Conservation (phyloP, 2,113 vertebrate species). For the Peromyscus californicus region DNA sequence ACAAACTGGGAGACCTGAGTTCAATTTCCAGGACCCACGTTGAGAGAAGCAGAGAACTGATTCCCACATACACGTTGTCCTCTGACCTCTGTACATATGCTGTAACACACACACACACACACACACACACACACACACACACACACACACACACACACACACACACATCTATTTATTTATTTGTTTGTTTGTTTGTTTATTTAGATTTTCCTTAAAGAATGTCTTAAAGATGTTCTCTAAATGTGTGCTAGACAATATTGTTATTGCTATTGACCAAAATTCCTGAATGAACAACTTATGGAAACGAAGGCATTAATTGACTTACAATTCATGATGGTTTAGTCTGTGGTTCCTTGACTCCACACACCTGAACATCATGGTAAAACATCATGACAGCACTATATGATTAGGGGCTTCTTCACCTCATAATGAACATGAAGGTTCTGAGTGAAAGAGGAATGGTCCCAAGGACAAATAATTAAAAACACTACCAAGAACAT, state of each 20-base stretch:
- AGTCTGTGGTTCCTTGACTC: background rate
- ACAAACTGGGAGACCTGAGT: background rate
- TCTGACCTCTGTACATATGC: background rate
- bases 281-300: background rate
- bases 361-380: background rate
- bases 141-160: too few relatives aligned
- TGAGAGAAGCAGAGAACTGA: background rate
- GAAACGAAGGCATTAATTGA: background rate
- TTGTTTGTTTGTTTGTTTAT: too few relatives aligned
- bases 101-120: too few relatives aligned
- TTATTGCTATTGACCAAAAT: background rate
- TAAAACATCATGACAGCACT: background rate
- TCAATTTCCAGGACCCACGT: background rate
- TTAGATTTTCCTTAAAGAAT: background rate
- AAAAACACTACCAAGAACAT: background rate
- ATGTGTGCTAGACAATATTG: background rate
- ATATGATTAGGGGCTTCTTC: background rate
- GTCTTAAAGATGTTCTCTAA: background rate
- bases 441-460: background rate
- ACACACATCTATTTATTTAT: too few relatives aligned
- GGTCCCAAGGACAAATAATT: background rate
- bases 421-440: background rate
- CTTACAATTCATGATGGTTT: background rate
- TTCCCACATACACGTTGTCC: background rate
- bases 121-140: too few relatives aligned